Conservation (phyloP, 2,888 invertebrate genomes). For the Ischnura elegans region DNA sequence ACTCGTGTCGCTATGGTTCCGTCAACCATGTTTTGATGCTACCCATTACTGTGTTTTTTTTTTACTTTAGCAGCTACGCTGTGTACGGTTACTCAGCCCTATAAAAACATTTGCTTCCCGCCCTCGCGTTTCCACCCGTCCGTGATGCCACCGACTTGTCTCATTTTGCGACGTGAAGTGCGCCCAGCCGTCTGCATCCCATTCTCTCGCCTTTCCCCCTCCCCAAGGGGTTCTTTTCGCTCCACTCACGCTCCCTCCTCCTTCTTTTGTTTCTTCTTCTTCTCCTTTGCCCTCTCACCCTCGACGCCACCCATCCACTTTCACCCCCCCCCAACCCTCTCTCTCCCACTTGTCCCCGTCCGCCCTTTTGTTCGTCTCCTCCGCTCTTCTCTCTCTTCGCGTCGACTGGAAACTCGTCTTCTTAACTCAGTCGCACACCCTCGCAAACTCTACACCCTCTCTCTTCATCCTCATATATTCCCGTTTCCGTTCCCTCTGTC, state of each 20-base stretch:
- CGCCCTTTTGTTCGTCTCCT: not conserved
- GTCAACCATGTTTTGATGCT: no score
- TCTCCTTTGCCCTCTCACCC: not conserved
- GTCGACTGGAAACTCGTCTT: not conserved
- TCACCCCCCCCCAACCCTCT: no score
- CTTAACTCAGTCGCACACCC: not conserved
- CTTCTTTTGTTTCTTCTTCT: conserved; percentile 5
- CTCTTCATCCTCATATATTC: not conserved
- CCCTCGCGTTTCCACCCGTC: not conserved
- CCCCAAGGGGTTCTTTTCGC: not conserved
- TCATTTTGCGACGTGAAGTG: not conserved
- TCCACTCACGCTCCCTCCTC: not conserved
- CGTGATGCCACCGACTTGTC: not conserved
- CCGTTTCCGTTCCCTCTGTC: not conserved
- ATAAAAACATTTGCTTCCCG: not conserved
- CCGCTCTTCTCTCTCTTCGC: not conserved
- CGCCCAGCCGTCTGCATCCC: not conserved
- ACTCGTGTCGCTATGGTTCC: no score
- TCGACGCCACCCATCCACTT: not conserved
- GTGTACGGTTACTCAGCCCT: not conserved
- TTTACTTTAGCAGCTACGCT: no score
- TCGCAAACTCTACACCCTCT: not conserved
- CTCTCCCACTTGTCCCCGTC: conserved; percentile 25
- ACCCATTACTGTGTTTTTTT: no score
- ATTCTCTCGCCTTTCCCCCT: not conserved